Percentiles rank a stretch among this genome's conserved stretches.
Evolutionary conservation across 2,888 invertebrate genomes (phyloP).

Genomic region (Quadriops clusia): DNA sequence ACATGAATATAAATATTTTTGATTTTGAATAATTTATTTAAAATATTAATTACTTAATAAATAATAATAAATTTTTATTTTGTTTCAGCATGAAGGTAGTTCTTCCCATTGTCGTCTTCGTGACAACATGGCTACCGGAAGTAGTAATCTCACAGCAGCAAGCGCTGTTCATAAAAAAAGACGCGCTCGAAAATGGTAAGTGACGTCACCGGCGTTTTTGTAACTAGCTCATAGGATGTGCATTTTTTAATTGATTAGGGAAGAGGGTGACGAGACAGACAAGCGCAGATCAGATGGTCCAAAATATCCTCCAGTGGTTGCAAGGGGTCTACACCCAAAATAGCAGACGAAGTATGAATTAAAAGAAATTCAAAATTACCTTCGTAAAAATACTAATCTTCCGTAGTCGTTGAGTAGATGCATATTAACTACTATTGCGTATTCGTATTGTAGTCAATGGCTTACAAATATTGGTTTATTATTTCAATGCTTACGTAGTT

Average conservation of each 20-base stretch:
- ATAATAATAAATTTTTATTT: constrained; percentile 9
- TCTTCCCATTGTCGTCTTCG: constrained; percentile 17
- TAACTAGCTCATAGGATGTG: neutral
- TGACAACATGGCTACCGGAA: constrained; percentile 17
- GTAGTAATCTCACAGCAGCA: constrained; percentile 18
- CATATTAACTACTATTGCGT: too few relatives aligned
- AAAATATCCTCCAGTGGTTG: constrained; percentile 63
- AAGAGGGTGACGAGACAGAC: constrained; percentile 38
- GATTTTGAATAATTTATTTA: too few relatives aligned
- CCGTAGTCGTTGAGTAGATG: too few relatives aligned
- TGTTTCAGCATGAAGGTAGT: constrained; percentile 23
- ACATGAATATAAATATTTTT: too few relatives aligned
- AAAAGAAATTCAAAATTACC: too few relatives aligned
- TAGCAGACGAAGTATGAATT: constrained; percentile 40
- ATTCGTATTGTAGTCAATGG: too few relatives aligned
- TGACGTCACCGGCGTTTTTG: neutral
- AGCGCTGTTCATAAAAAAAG: constrained; percentile 20
- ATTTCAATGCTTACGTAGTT: too few relatives aligned
- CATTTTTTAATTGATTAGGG: constrained; percentile 13
- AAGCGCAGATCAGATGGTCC: constrained; percentile 59
- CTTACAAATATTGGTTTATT: too few relatives aligned
- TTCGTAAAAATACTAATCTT: too few relatives aligned
- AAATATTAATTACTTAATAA: too few relatives aligned
- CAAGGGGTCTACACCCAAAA: constrained; percentile 57
- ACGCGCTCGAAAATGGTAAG: constrained; percentile 20